Evolutionary conservation across 2,113 vertebrate species (phyloP), one percentile per base, ranked within the genome.

Genomic region (Rana temporaria): DNA sequence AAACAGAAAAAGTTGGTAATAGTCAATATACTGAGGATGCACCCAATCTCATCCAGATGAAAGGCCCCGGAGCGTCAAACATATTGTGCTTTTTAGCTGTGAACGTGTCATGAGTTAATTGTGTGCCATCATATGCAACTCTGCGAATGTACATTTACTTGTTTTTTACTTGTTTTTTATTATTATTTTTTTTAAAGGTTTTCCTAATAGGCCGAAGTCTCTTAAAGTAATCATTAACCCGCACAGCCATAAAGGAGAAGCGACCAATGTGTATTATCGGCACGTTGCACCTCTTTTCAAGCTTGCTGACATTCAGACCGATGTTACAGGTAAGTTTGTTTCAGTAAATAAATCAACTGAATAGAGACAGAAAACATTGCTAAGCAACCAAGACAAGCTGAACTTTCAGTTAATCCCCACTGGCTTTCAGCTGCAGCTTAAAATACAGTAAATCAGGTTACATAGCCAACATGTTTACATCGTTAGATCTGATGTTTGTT

Each of bases 181-280:
- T n/a, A n/a, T 83, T 18, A 77, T 75, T 66, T 67, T 65, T 73
- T 19, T 90, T 85, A 75, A 84, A 99, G 97, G 92, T 18, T 96
- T 97, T 90, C 85, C 89, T 8, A 91, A 89, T 26, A 95, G 97
- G 83, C 98, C 98, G 57, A 96, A 93, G 85, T 93, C 89, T 30
- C 88, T 99, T 52, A 98, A 98, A 90, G 93, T 99, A 48, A 93
- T 99, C 78, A 94, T 99, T 82, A 99, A 99, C 88, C 96, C 98
- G n/a, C 91, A 86, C 85, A 98, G 98, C 86, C 96, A 98, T 89
- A 96, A 91, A 87, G 97, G 93, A 88, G 96, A 98, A 90, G 95
- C 98, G 0, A 84, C 91, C 18, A 90, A 91, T 38, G 73, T 98
- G 89, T 99, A 98, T 91, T 90, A 92, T 83, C 94, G 96, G 11